Evolutionary conservation across 2,888 invertebrate species (phyloP).

Genomic region (Drosophila anceps): DNA sequence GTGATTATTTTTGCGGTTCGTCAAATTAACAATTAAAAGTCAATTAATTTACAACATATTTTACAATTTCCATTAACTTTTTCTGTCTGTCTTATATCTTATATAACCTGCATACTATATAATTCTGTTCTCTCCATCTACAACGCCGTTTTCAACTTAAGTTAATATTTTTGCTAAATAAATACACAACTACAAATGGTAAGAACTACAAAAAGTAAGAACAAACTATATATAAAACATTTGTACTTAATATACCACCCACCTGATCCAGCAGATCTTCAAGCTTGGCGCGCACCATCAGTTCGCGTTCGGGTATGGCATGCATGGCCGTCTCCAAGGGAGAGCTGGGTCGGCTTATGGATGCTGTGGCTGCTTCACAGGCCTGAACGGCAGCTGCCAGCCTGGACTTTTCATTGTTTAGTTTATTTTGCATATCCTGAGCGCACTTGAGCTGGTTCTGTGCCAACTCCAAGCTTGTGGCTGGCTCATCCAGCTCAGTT

Average conservation of each 20-base stretch:
- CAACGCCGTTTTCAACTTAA: neutral
- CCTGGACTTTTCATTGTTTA: constrained; percentile 95
- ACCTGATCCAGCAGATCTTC: constrained; percentile 98
- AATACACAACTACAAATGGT: constrained; percentile 19
- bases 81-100: neutral
- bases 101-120: too few relatives aligned
- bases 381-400: constrained; percentile 95
- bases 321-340: constrained; percentile 94
- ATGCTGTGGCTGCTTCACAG: constrained; percentile 96
- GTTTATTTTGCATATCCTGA: constrained; percentile 92
- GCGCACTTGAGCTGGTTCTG: constrained; percentile 91
- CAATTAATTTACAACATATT: too few relatives aligned
- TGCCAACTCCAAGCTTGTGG: constrained; percentile 91
- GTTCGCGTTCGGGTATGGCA: constrained; percentile 93
- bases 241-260: constrained; percentile 60
- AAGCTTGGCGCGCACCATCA: constrained; percentile 92
- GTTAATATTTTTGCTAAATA: constrained; percentile 7
- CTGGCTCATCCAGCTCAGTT: constrained; percentile 90
- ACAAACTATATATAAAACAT: neutral
- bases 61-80: neutral
- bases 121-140: neutral
- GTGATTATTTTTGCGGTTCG: too few relatives aligned
- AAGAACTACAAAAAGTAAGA: too few relatives aligned
- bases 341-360: constrained; percentile 95
- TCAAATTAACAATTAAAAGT: too few relatives aligned